A percentile compares a stretch with the other conserved stretches of the same genome.
phyloP scores from a whole-genome alignment of 2,888 invertebrate genomes.

The Tinea trinotella region DNA sequence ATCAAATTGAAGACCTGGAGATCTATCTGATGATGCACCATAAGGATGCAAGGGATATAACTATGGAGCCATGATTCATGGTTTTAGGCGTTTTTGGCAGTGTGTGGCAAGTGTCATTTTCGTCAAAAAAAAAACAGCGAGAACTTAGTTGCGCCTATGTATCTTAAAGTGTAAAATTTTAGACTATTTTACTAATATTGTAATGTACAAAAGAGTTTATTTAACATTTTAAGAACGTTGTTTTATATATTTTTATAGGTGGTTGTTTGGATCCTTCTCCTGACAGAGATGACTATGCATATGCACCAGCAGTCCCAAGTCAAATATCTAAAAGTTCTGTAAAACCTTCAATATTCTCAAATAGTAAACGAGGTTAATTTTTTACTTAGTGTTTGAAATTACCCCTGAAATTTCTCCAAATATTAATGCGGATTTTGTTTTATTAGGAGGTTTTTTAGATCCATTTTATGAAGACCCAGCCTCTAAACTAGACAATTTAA shows the following conservation, averaged over 20 bases:
- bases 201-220: not conserved
- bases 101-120: no score
- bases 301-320: slow-evolving; percentile 33
- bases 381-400: not conserved
- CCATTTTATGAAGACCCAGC: slow-evolving; percentile 50
- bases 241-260: slow-evolving; percentile 28
- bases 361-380: slow-evolving; percentile 51
- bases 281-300: slow-evolving; percentile 38
- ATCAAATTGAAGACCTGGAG: no score
- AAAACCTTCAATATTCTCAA: slow-evolving; percentile 38
- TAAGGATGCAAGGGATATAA: no score
- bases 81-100: no score
- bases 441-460: slow-evolving; percentile 55
- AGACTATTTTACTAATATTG: no score
- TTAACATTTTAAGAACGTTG: no score
- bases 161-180: no score
- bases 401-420: no score
- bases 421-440: not conserved
- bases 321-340: slow-evolving; percentile 23
- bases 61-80: no score
- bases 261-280: slow-evolving; percentile 35
- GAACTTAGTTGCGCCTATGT: no score
- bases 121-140: no score
- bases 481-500: not conserved
- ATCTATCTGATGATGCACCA: no score